Conservation (phyloP, 2,888 invertebrate species). For the Aleiodes leptofemur region DNA sequence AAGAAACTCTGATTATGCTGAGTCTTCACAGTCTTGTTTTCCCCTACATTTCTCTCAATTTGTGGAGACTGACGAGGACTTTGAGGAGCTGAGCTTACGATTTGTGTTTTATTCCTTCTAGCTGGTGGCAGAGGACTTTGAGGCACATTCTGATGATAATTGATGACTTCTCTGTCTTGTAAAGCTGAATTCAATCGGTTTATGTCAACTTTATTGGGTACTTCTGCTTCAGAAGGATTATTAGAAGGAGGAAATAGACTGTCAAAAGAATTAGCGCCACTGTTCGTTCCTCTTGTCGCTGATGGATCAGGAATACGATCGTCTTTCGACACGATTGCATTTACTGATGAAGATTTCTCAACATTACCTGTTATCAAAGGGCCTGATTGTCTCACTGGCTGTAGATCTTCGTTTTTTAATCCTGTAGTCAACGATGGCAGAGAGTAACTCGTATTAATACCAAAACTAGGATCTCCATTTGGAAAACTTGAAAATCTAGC, state of each 20-base stretch:
- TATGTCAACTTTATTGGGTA: background rate
- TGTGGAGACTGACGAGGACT: conserved; percentile 34
- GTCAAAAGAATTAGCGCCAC: conserved; percentile 9
- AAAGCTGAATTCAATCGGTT: background rate
- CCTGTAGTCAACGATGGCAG: conserved; percentile 5
- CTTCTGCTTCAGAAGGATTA: conserved; percentile 2
- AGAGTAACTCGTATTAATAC: conserved; percentile 39
- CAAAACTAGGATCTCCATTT: conserved; percentile 68
- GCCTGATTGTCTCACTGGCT: background rate
- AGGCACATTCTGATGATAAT: conserved; percentile 42
- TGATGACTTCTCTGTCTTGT: conserved; percentile 29
- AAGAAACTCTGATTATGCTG: conserved; percentile 34
- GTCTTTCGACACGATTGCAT: conserved; percentile 13
- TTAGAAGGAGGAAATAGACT: conserved; percentile 11
- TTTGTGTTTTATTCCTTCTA: conserved; percentile 66
- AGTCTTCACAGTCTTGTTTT: conserved; percentile 53
- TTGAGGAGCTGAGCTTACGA: conserved; percentile 57
- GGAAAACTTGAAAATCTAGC: conserved; percentile 69
- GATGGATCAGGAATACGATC: background rate
- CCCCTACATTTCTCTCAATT: conserved; percentile 42
- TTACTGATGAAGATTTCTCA: background rate
- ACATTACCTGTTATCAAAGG: background rate
- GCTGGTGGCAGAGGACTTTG: conserved; percentile 64
- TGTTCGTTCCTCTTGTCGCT: conserved; percentile 1
- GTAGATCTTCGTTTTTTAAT: conserved; percentile 13